These are phyloP conservation scores for Pachydiplax longipennis DNA, from an alignment of 2,888 invertebrate species.

Conservation along the genomic window DNA sequence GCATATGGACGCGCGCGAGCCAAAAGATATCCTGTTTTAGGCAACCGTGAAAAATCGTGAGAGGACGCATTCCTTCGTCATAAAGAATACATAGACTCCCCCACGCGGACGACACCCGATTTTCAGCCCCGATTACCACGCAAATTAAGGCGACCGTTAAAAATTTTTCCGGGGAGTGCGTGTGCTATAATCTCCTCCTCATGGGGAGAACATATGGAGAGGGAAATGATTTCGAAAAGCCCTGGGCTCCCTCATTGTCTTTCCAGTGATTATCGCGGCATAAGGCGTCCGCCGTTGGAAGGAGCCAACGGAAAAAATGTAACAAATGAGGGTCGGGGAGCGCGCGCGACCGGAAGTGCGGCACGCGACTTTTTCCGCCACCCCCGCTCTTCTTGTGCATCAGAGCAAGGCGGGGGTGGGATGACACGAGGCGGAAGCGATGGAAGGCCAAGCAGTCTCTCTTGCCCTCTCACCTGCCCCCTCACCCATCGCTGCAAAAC, in stretches of 20 bases:
- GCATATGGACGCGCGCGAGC: too few relatives aligned
- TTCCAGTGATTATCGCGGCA: slow-evolving; percentile 34
- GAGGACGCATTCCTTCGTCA: background rate
- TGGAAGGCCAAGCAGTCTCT: background rate
- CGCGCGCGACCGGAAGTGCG: slow-evolving; percentile 33
- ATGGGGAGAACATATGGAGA: slow-evolving; percentile 3
- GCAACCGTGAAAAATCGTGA: background rate
- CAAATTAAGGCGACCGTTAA: slow-evolving; percentile 24
- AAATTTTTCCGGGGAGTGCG: background rate
- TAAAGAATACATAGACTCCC: background rate
- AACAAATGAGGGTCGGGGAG: slow-evolving; percentile 15
- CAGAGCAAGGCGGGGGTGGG: too few relatives aligned
- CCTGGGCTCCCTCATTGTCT: slow-evolving; percentile 4
- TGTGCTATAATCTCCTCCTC: background rate
- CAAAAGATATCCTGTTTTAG: too few relatives aligned
- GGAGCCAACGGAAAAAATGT: background rate
- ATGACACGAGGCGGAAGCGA: background rate
- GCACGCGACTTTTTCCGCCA: slow-evolving; percentile 16
- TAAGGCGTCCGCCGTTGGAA: background rate
- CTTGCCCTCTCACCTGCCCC: background rate
- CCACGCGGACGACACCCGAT: background rate
- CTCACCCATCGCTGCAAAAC: background rate
- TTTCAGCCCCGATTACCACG: background rate
- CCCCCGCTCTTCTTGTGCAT: background rate
- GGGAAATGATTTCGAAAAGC: slow-evolving; percentile 17